These are phyloP conservation scores for Trichosurus vulpecula DNA, from an alignment of 2,797 vertebrate species.

Conservation along the genomic window DNA sequence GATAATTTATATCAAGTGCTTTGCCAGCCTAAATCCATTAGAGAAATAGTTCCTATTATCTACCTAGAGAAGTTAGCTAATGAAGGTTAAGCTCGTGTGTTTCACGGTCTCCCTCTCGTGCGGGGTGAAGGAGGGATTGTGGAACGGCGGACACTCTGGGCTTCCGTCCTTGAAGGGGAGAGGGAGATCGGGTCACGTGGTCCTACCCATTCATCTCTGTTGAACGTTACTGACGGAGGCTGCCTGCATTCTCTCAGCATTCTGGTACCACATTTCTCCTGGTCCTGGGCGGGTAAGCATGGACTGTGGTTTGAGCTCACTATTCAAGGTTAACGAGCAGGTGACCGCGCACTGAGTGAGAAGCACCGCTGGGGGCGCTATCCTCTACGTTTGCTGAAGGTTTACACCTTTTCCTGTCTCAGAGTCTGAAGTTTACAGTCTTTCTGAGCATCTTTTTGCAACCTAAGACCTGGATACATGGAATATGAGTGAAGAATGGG, in stretches of 20 bases:
- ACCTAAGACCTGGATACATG: not conserved
- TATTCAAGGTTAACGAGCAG: not conserved
- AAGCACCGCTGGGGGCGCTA: not conserved
- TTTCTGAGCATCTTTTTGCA: not conserved
- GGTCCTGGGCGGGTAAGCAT: constrained; percentile 9
- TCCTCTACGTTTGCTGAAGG: not conserved
- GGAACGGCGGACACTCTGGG: constrained; percentile 14
- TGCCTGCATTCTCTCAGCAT: constrained; percentile 30
- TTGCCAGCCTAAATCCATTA: not conserved
- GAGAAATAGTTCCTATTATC: not conserved
- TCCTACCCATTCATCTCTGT: constrained; percentile 26
- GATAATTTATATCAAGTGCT: not conserved
- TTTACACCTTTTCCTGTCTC: not conserved
- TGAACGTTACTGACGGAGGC: constrained; percentile 39
- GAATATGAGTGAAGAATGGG: not conserved
- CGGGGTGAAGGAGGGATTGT: not conserved
- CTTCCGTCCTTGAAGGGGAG: constrained; percentile 24
- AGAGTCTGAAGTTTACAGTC: not conserved
- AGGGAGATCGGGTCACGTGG: not conserved
- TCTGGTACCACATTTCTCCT: not conserved
- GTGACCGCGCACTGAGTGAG: not conserved
- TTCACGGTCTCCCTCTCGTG: no score
- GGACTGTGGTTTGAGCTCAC: not conserved
- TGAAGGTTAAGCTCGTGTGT: no score
- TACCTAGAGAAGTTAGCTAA: no score